Conservation (phyloP, 2,888 invertebrate species). For the Phyllotreta striolata region DNA sequence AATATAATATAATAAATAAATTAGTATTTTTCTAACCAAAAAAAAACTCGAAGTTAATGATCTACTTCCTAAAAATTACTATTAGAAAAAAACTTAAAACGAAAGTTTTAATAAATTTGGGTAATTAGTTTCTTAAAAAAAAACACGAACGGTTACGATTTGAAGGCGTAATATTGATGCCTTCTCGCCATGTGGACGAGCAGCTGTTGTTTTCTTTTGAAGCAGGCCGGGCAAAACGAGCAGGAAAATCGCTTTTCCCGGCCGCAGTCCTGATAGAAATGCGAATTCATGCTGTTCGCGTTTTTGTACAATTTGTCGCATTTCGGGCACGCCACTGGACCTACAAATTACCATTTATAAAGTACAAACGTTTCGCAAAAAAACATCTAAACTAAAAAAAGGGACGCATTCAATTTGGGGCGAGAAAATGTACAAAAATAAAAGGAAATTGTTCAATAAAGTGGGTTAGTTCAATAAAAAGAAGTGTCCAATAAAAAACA, state of each 20-base stretch:
- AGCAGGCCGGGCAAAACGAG: constrained; percentile 24
- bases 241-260: constrained; percentile 25
- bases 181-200: constrained; percentile 35
- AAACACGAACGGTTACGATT: background rate
- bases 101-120: no score
- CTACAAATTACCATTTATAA: constrained; percentile 13
- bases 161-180: constrained; percentile 23
- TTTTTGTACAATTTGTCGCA: constrained; percentile 47
- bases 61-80: no score
- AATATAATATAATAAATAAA: constrained; percentile 9
- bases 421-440: no score
- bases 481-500: no score
- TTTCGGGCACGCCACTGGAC: constrained; percentile 41
- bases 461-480: no score
- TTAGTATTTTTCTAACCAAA: background rate
- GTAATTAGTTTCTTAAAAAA: background rate
- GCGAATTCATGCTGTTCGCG: constrained; percentile 43
- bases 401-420: background rate
- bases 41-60: background rate
- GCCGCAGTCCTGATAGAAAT: constrained; percentile 40
- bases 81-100: no score
- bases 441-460: no score
- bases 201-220: constrained; percentile 35
- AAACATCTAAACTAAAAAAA: constrained; percentile 12
- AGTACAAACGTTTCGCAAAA: no score